Base-by-base conservation (phyloP, 2,888 invertebrate genomes). In the Chelonus formosanus region DNA sequence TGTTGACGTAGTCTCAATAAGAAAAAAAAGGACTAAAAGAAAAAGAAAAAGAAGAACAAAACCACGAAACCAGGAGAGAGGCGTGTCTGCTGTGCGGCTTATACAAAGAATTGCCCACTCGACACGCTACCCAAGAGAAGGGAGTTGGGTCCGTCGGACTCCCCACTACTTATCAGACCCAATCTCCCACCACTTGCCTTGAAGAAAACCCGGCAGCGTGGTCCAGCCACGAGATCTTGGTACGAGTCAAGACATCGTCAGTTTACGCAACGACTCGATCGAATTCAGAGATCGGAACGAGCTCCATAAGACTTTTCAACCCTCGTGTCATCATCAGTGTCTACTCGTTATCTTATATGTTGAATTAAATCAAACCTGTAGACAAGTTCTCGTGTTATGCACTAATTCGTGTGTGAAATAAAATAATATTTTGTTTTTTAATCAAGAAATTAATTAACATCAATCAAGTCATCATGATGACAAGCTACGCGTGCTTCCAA, bases 161-260 rank as follows among this genome's bases (percentile, higher is more conserved):
- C 66, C 32, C 80, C 76, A 74, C 73, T 65, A 31, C 47, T 65
- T 67, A 65, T 67, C 59, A 74, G 72, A 70, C 72, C 71, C 73
- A 68, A 6, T 34, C 58, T 54, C 65, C 71, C 67, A 67, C 67
- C 63, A 72, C 78, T 75, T 74, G 71, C 73, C 73, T 71, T 55
- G 50, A 67, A 78, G 81, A 81, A 79, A 79, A 79, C 77, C 75
- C 75, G 74, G 75, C 80, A 79, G 81, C 81, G 72, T 82, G 81
- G 81, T 82, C 81, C 81, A 82, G 81, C 80, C 79, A 80, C 78
- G 80, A 80, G 81, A 81, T 81, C 74, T 73, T 67, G 75, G 57
- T 56, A 48, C 48, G 59, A 70, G 71, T 71, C 67, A 73, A 79
- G 77, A 76, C 78, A 74, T 76, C 77, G 80, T 76, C 80, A 81